Evolutionary conservation across 92 coral and sea anemone species (phyloP), one percentile per base, ranked within the genome.

Genomic region (Palythoa grandiflora): DNA sequence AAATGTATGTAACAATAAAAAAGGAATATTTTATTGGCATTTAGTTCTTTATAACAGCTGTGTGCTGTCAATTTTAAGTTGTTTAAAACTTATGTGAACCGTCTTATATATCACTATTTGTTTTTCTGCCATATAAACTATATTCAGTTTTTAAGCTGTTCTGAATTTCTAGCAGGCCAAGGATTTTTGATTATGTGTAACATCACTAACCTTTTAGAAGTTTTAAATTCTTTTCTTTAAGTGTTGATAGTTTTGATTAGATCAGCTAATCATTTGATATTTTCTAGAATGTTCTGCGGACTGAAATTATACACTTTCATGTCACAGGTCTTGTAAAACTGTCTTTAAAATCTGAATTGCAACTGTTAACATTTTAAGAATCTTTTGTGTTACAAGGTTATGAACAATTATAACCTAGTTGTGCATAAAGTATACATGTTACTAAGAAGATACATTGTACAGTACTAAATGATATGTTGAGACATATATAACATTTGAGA

Each of bases 241-340:
- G 86, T 81, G 74, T 81, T 81, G 74, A 81, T 53, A 81, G 75
- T 44, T 2, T 21, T 10, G 44, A 36, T 40, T 51, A 66, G 86
- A 81, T 65, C 37, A n/a, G 11, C 20, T 47, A 66, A 48, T 68
- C 55, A 16, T 44, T 53, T 81, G 6, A 16, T 5, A 47, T 16
- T 66, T 81, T 81, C 86, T 44, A 81, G 86, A 66, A 81, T 15
- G 59, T 81, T 81, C 86, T 81, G 3, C 36, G 40, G 73, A 59
- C 84, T 79, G 38, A 20, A 40, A 55, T 37, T 78, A 39, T 78
- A 78, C 35, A 53, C 0, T 1, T 39, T 16, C 12, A 9, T 55
- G n/a, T 38, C 16, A 72, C 11, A 12, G 54, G 77, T 19, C 14
- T 38, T 66, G 2, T 8, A 13, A 44, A 38, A 38, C 19, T 1